Base-by-base conservation (phyloP, 2,888 invertebrate genomes). In the Sipha maydis region DNA sequence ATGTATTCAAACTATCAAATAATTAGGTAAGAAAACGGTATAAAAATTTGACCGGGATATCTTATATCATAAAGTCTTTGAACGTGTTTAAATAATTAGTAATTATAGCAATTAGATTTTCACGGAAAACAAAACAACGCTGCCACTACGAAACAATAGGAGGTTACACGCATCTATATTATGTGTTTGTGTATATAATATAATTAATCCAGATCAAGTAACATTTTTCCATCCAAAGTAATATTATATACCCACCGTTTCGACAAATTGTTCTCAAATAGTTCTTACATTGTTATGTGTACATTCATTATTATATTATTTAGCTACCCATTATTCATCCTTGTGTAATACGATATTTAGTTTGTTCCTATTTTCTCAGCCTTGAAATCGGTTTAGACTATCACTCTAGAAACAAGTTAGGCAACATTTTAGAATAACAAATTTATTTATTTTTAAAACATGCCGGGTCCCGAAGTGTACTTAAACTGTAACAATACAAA, bases 341-440 rank as follows among this genome's bases (percentile, higher is more conserved):
- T 19, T 69, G 82, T 82, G 82, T 83, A 73, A 83, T 73, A 56
- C 73, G 83, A 83, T 83, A 83, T 83, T 83, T 83, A 83, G 75
- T 83, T 73, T 83, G 73, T 83, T 73, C 56, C 48, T 19, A 83
- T 56, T 54, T 83, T 73, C 54, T 28, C 83, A 83, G 83, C 83
- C 83, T 83, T 83, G 73, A 83, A 73, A 73, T 73, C 34, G 73
- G 73, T 73, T 56, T 25, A 56, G 34, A 83, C 71, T 73, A 73
- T 73, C n/a, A 11, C n/a, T 56, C 56, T 73, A 73, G 14, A 83
- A 83, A 73, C 73, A 34, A 73, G 54, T 73, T 34, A 31, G 73
- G 56, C 31, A 73, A 73, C 54, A 75, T 83, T 56, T 73, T 34
- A 75, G 54, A 82, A 48, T 83, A 56, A 83, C 73, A 28, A 82